Evolutionary conservation across 1,140 invertebrate genomes (phyloP), one percentile per base, ranked within the genome.

Genomic region (Heliothis subflexa): DNA sequence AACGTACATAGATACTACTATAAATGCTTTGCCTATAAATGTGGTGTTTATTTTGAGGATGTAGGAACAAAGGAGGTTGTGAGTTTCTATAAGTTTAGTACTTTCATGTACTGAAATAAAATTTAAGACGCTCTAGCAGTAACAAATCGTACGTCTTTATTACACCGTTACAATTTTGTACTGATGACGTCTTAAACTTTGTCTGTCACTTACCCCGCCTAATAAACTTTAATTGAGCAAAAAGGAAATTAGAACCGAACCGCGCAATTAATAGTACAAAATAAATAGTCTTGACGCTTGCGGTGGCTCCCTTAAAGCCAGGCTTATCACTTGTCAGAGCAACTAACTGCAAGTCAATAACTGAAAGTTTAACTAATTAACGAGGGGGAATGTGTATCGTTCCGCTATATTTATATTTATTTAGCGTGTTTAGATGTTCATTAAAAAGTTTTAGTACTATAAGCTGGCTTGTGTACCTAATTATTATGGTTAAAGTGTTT

Each of bases 351-450:
- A 59, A 82, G 82, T 87, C 85, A 84, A 87, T 87, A 85, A 80
- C 75, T 84, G 64, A 83, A 87, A 87, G 79, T 87, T 84, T 64
- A 80, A 79, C 81, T 85, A 82, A 86, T 85, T 86, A 85, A 79
- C 77, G 78, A 61, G 25, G 47, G 71, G 52, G 33, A 21, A 49
- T 74, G 71, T 74, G 40, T 59, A 57, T 74, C 54, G 11, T 70
- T 25, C 66, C 16, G 64, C 66, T 52, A 80, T 78, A 77, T 75
- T 84, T 81, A 59, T 79, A 54, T 85, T 80, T 81, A 33, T 75
- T 77, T 80, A 79, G 74, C 49, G 33, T 83, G 78, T 83, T 85
- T 85, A 81, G 57, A 78, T 64, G 59, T 73, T 81, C 82, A 85
- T 85, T 85, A 81, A 77, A 81, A 84, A 82, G 50, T 72, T 72